Conservation (phyloP, 2,113 vertebrate genomes). For the Perca schrenkii region DNA sequence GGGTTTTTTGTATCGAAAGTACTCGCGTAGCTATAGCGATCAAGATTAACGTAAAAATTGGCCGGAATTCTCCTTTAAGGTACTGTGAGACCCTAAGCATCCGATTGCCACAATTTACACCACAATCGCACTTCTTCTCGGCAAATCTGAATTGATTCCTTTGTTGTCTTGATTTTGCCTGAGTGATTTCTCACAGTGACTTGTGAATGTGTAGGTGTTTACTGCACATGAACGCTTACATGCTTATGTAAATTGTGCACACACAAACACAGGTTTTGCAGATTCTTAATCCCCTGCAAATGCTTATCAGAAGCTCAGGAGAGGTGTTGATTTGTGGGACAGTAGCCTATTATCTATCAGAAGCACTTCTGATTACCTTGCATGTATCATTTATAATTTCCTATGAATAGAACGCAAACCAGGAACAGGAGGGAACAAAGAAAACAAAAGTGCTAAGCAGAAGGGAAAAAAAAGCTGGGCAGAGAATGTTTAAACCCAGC, state of each 20-base stretch:
- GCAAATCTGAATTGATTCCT: not conserved
- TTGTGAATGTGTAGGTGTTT: not conserved
- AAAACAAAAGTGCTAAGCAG: not conserved
- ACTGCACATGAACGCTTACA: not conserved
- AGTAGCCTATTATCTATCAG: slow-evolving; percentile 30
- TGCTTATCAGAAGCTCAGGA: slow-evolving; percentile 4
- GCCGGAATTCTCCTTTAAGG: too few species aligned
- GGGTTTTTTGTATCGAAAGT: too few species aligned
- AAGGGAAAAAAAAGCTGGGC: not conserved
- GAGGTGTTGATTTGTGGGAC: slow-evolving; percentile 33
- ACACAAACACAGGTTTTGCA: slow-evolving; percentile 8
- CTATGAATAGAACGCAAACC: slow-evolving; percentile 14
- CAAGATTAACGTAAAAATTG: too few species aligned
- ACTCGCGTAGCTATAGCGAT: too few species aligned
- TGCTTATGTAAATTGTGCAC: not conserved
- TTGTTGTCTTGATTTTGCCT: not conserved
- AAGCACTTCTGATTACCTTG: slow-evolving; percentile 30
- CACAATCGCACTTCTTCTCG: too few species aligned
- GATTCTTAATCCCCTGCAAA: not conserved
- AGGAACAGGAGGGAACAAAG: slow-evolving; percentile 15
- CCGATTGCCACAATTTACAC: too few species aligned
- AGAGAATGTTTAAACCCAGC: slow-evolving; percentile 15
- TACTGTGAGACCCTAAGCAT: too few species aligned
- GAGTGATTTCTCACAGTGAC: not conserved
- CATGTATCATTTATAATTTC: slow-evolving; percentile 2